These are phyloP conservation scores for Phymorhynchus buccinoides DNA, from an alignment of 1,140 invertebrate species.

Conservation along the genomic window DNA sequence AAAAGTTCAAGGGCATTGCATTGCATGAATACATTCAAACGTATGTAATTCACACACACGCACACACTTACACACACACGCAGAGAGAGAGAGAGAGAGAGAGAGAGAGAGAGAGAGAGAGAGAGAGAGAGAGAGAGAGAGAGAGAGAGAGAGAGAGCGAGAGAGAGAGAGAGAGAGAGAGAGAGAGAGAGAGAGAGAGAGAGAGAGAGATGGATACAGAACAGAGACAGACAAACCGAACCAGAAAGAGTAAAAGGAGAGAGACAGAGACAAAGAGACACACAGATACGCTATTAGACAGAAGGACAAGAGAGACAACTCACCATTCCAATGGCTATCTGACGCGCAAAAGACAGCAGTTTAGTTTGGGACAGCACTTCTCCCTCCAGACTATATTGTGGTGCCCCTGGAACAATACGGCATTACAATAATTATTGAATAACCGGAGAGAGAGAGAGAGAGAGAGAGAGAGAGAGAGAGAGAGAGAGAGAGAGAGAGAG, in stretches of 20 bases:
- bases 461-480: too few species aligned
- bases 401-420: conserved; percentile 35
- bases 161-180: conserved; percentile 10
- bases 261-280: neutral
- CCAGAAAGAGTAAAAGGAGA: neutral
- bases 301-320: conserved; percentile 30
- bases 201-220: conserved; percentile 25
- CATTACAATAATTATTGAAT: neutral
- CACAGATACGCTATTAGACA: neutral
- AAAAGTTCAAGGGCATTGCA: too few species aligned
- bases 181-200: conserved; percentile 26
- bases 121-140: too few species aligned
- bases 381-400: conserved; percentile 29
- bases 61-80: too few species aligned
- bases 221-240: conserved; percentile 18
- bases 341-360: conserved; percentile 68
- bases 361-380: conserved; percentile 48
- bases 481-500: too few species aligned
- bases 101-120: too few species aligned
- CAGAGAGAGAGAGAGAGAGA: too few species aligned
- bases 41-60: too few species aligned
- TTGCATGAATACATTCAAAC: too few species aligned
- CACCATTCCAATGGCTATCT: conserved; percentile 71
- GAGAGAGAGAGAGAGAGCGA: conserved; percentile 1
- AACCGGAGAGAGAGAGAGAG: too few species aligned